Percentiles rank a stretch among this genome's conserved stretches.
Evolutionary conservation across 1,140 invertebrate species (phyloP).

Genomic region (Eurosta solidaginis): DNA sequence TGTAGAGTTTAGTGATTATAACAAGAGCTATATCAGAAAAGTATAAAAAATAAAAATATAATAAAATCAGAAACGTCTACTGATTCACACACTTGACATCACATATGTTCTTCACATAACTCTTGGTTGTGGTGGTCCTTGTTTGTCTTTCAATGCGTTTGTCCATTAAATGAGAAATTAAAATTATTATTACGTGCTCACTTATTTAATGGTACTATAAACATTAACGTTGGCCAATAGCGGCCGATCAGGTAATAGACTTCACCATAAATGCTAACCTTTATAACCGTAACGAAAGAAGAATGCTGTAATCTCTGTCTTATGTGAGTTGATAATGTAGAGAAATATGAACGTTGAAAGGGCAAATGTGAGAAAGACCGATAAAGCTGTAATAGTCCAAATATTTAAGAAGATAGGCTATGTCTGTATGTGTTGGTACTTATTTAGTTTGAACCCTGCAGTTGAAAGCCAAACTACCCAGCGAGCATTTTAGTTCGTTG

Average conservation of each 20-base stretch:
- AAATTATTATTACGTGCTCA: constrained; percentile 31
- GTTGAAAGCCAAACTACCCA: too few relatives aligned
- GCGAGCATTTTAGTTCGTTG: too few relatives aligned
- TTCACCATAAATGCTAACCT: neutral
- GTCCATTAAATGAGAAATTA: constrained; percentile 23
- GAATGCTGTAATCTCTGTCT: neutral
- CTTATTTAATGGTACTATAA: constrained; percentile 29
- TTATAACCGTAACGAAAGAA: neutral
- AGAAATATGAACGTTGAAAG: neutral
- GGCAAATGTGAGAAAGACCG: neutral
- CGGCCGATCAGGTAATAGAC: neutral
- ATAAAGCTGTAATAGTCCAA: neutral
- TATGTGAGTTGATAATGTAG: neutral
- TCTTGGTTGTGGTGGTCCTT: neutral
- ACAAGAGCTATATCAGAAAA: too few relatives aligned
- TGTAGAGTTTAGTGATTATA: too few relatives aligned
- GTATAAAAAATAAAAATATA: too few relatives aligned
- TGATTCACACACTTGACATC: neutral
- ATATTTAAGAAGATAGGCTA: neutral
- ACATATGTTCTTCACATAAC: too few relatives aligned
- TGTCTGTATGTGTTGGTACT: neutral
- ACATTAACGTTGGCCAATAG: neutral
- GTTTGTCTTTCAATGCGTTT: neutral
- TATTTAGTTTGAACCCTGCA: neutral
- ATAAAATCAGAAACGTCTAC: too few relatives aligned